Conservation (phyloP, 2,888 invertebrate genomes). For the Coelinius sp. region DNA sequence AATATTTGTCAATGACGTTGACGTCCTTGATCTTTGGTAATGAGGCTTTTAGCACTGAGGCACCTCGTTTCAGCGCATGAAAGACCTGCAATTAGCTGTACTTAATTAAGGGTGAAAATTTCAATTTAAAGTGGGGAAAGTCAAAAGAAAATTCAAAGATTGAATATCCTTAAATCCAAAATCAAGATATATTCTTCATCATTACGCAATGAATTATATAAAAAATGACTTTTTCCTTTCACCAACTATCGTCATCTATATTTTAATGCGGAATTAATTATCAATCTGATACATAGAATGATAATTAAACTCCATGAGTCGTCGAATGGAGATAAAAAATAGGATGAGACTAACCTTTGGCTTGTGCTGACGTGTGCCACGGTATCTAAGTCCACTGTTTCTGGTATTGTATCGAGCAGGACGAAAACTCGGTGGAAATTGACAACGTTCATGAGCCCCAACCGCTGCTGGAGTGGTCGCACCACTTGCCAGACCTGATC, state of each 20-base stretch:
- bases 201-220: too few species aligned
- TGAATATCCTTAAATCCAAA: too few species aligned
- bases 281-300: background rate
- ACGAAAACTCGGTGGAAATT: conserved; percentile 84
- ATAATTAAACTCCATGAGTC: background rate
- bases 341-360: conserved; percentile 59
- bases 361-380: conserved; percentile 62
- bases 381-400: conserved; percentile 64
- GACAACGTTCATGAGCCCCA: conserved; percentile 75
- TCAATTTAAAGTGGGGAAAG: too few species aligned
- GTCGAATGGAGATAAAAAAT: background rate
- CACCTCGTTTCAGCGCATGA: conserved; percentile 86
- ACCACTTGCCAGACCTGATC: conserved; percentile 71
- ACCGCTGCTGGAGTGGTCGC: conserved; percentile 68
- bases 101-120: too few species aligned
- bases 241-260: background rate
- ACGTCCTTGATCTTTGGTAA: conserved; percentile 98
- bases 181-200: too few species aligned
- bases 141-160: too few species aligned
- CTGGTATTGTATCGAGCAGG: conserved; percentile 75
- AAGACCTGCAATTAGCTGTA: conserved; percentile 79
- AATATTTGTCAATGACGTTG: conserved; percentile 98
- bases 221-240: background rate
- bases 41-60: conserved; percentile 88
- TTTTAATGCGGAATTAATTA: background rate